A percentile compares a stretch with the other conserved stretches of the same genome.
Conservation (phyloP, 2,113 vertebrate genomes). For the Cnemophilus loriae region DNA sequence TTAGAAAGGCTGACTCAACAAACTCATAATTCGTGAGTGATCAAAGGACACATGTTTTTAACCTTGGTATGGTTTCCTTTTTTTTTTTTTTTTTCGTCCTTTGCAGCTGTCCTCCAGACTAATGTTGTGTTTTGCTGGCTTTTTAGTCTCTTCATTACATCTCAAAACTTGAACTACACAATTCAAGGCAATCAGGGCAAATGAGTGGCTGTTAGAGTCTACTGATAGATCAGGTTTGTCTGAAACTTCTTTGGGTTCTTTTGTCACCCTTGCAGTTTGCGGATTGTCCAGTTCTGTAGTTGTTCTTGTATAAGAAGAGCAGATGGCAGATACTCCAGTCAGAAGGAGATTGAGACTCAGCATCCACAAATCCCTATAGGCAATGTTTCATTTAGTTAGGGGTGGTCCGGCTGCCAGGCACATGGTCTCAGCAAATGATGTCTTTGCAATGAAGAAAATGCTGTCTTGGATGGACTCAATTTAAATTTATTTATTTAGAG, state of each 20-base stretch:
- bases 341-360: background rate
- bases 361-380: background rate
- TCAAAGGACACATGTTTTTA: background rate
- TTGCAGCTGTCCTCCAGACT: background rate
- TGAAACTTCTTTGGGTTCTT: background rate
- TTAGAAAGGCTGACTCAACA: conserved; percentile 64
- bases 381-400: background rate
- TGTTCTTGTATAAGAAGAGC: background rate
- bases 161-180: background rate
- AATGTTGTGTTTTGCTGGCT: background rate
- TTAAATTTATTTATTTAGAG: background rate
- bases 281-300: background rate
- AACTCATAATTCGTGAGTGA: background rate
- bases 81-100: background rate
- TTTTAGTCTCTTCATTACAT: background rate
- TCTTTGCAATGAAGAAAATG: background rate
- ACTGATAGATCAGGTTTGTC: background rate
- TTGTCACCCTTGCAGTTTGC: background rate
- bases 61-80: conserved; percentile 6
- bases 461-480: background rate
- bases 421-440: background rate
- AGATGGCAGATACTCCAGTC: background rate
- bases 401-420: background rate
- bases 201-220: background rate
- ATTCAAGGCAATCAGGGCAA: background rate